Percentiles rank a stretch among this genome's conserved stretches.
phyloP scores from a whole-genome alignment of 2,113 vertebrate species.

The Myotis yumanensis region DNA sequence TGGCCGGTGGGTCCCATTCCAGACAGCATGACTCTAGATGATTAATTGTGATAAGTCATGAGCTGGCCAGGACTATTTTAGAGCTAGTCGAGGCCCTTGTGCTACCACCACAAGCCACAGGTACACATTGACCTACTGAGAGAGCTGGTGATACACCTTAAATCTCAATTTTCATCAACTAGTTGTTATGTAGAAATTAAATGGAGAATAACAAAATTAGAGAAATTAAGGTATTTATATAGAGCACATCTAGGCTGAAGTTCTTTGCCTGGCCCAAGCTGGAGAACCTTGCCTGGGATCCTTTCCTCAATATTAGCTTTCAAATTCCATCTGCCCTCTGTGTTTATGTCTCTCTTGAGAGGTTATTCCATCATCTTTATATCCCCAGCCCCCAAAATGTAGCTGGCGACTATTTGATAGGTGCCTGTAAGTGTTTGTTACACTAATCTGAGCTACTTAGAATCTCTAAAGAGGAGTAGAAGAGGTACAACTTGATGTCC shows the following conservation, averaged over 20 bases:
- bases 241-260: background rate
- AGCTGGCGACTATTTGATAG: background rate
- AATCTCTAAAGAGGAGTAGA: background rate
- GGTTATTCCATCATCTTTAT: background rate
- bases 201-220: background rate
- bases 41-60: background rate
- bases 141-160: background rate
- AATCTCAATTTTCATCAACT: constrained; percentile 9
- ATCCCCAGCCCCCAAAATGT: background rate
- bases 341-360: background rate
- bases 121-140: background rate
- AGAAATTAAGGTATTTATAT: background rate
- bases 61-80: background rate
- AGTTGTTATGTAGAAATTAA: background rate
- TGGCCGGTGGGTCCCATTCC: background rate
- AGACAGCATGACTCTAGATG: background rate
- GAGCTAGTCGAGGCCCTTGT: background rate
- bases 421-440: background rate
- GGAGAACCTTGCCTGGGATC: background rate
- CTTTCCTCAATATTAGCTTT: background rate
- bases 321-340: background rate
- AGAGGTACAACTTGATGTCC: background rate
- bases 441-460: background rate
- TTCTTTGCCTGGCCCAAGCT: background rate
- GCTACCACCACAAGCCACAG: background rate